Evolutionary conservation across 2,888 invertebrate species (phyloP).

Genomic region (Aricia artaxerxes): DNA sequence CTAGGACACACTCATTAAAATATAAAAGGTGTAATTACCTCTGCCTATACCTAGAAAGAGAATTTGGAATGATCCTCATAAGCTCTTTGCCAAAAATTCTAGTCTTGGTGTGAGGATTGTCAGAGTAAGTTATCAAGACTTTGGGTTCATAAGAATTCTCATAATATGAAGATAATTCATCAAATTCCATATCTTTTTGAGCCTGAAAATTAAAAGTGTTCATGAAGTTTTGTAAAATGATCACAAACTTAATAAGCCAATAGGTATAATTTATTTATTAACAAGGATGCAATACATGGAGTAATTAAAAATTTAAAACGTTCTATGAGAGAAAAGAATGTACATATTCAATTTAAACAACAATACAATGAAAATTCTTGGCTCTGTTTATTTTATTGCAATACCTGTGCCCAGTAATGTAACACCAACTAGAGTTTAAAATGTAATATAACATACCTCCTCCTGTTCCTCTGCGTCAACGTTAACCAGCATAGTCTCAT

Average conservation of each 20-base stretch:
- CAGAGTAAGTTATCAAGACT: conserved; percentile 96
- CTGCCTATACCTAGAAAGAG: conserved; percentile 90
- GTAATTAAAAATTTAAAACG: not conserved
- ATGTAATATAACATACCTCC: conserved; percentile 70
- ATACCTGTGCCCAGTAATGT: not conserved
- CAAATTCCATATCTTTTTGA: conserved; percentile 86
- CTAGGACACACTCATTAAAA: not conserved
- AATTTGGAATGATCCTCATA: conserved; percentile 94
- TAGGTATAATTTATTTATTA: not conserved
- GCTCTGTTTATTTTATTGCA: too few relatives aligned
- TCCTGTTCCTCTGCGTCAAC: conserved; percentile 88
- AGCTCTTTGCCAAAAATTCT: conserved; percentile 96
- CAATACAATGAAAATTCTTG: not conserved
- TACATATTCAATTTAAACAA: not conserved
- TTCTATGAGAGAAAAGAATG: not conserved
- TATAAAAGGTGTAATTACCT: conserved; percentile 52
- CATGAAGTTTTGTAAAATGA: not conserved
- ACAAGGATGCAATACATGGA: not conserved
- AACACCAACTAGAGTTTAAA: not conserved
- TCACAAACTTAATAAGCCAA: not conserved
- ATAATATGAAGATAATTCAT: conserved; percentile 95
- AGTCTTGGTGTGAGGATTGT: conserved; percentile 94
- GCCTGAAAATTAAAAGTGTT: conserved; percentile 54
- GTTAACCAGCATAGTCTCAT: conserved; percentile 92
- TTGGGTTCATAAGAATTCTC: conserved; percentile 93